phyloP scores from a whole-genome alignment of 2,888 invertebrate genomes.

The Minunthozetes semirufus region DNA sequence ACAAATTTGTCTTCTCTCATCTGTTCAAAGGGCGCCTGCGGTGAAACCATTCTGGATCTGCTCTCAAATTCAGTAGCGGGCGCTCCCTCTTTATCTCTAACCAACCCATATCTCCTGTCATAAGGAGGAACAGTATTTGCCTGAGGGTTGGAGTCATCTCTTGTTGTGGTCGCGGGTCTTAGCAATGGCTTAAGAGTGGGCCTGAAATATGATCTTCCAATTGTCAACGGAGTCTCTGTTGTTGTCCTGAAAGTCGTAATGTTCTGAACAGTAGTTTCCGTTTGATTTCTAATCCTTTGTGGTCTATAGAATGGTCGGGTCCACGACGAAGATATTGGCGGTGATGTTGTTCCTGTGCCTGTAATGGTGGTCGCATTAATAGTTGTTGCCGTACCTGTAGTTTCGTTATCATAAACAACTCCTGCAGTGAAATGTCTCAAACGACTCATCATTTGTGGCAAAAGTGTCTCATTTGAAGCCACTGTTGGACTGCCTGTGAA shows the following conservation, averaged over 20 bases:
- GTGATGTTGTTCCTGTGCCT: not conserved
- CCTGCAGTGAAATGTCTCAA: not conserved
- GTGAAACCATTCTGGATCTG: not conserved
- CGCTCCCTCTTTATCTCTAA: not conserved
- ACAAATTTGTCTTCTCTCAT: not conserved
- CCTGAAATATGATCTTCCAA: slow-evolving; percentile 13
- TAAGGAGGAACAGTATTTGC: slow-evolving; percentile 2
- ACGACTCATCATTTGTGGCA: not conserved
- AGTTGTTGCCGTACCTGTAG: not conserved
- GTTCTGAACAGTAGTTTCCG: not conserved
- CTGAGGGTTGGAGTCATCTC: not conserved
- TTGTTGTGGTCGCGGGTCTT: not conserved
- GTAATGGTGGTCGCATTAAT: not conserved
- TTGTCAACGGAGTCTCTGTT: not conserved
- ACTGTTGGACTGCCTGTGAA: not conserved
- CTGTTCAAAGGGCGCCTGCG: not conserved
- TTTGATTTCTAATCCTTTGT: not conserved
- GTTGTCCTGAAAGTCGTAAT: not conserved
- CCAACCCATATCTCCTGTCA: not conserved
- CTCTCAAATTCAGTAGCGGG: not conserved
- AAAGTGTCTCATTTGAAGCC: not conserved
- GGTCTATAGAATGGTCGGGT: slow-evolving; percentile 23
- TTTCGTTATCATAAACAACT: not conserved
- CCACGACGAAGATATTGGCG: not conserved
- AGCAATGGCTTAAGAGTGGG: slow-evolving; percentile 1